These are phyloP conservation scores for Pangasianodon hypophthalmus DNA, from an alignment of 2,113 vertebrate species.

Conservation along the genomic window DNA sequence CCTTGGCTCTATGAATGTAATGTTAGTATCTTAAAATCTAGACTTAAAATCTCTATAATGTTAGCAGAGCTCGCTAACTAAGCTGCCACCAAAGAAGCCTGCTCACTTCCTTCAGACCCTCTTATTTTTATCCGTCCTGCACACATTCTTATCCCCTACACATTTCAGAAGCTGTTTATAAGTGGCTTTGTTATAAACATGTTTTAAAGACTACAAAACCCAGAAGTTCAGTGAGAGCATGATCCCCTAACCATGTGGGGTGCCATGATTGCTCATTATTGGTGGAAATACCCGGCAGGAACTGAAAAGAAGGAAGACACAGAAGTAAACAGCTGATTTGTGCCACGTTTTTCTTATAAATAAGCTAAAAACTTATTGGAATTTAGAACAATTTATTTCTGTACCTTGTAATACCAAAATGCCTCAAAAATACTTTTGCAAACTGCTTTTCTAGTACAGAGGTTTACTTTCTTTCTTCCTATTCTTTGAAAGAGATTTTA, in stretches of 20 bases:
- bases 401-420: no score
- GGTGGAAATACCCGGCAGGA: neutral
- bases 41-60: neutral
- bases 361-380: no score
- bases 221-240: neutral
- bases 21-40: neutral
- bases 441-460: neutral
- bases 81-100: no score
- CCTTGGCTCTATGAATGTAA: neutral
- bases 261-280: neutral
- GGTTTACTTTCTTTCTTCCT: neutral
- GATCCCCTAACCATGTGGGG: neutral
- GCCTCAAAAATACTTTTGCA: neutral
- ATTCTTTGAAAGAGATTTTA: neutral
- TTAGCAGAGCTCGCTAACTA: neutral
- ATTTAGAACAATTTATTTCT: no score
- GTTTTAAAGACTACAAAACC: neutral
- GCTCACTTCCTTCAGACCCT: neutral
- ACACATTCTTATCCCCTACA: neutral
- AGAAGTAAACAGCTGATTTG: no score
- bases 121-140: neutral
- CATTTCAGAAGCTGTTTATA: neutral
- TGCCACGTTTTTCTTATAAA: no score
- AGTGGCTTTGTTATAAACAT: neutral
- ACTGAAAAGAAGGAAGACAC: neutral